These are phyloP conservation scores for Brachionus calyciflorus DNA, from an alignment of 1,140 invertebrate genomes.

Conservation along the genomic window DNA sequence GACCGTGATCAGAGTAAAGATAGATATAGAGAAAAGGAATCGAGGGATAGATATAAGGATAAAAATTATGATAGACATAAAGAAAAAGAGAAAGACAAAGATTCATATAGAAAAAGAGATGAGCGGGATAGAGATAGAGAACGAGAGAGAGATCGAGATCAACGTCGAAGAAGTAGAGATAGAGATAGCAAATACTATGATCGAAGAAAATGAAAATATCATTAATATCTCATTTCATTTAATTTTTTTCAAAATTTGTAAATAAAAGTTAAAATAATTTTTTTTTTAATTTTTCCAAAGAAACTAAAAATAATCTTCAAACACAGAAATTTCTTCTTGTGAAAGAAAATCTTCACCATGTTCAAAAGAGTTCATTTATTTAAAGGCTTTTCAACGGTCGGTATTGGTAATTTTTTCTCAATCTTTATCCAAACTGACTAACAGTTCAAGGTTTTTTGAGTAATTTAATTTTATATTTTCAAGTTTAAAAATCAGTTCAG, in stretches of 20 bases:
- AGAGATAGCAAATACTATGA: background rate
- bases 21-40: background rate
- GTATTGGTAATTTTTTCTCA: too few species aligned
- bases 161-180: background rate
- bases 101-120: background rate
- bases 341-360: too few species aligned
- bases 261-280: too few species aligned
- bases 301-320: too few species aligned
- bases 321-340: too few species aligned
- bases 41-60: background rate
- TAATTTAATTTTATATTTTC: background rate
- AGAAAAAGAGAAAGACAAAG: background rate
- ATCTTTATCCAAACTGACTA: too few species aligned
- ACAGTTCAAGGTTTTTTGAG: background rate
- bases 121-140: background rate
- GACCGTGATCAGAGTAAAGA: constrained; percentile 2
- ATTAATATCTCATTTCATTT: background rate
- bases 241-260: background rate
- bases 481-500: background rate
- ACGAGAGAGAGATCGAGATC: background rate
- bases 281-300: too few species aligned
- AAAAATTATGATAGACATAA: background rate
- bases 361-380: too few species aligned
- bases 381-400: too few species aligned
- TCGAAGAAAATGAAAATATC: background rate